Evolutionary conservation across 2,888 invertebrate species (phyloP), one percentile per base, ranked within the genome.

Genomic region (Plagodis pulveraria): DNA sequence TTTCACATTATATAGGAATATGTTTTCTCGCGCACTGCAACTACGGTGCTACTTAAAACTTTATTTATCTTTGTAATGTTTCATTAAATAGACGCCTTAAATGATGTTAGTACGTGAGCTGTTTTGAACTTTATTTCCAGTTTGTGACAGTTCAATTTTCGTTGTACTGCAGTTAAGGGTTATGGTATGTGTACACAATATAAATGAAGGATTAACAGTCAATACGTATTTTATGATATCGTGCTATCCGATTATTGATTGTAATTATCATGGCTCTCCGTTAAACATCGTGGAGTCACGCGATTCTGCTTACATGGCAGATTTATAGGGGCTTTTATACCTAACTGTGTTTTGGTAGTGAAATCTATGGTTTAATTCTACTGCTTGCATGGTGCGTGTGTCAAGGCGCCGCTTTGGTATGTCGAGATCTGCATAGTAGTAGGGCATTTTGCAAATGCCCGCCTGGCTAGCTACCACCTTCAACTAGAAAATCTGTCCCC

Each of bases 201-300:
- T 8, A 45, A 36, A 41, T 46, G 47, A 47, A 54, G 9, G 53
- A 51, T 56, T 46, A 53, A 53, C 50, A 40, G 52, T 33, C 32
- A 12, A 38, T 58, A 44, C 10, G 35, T 63, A 54, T 50, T 57
- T 34, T 76, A 70, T 57, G 46, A 36, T 32, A 51, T 51, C 36
- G 42, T 50, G 51, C 46, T 36, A 47, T 51, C 50, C 42, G 77
- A 81, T 88, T 89, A 89, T 90, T 90, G 88, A 90, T 89, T 86
- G 86, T 87, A 89, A 88, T 89, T 86, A 89, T 85, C 81, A 86
- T 86, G 84, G 84, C 81, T 82, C 81, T 55, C 38, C 53, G 58
- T 64, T 48, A 57, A 62, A 65, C 51, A 56, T 44, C 58, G 42
- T 35, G 49, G 44, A 62, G 60, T 61, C 12, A 69, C 63, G 63